Conservation (phyloP, 2,888 invertebrate genomes). For the Luperina testacea region DNA sequence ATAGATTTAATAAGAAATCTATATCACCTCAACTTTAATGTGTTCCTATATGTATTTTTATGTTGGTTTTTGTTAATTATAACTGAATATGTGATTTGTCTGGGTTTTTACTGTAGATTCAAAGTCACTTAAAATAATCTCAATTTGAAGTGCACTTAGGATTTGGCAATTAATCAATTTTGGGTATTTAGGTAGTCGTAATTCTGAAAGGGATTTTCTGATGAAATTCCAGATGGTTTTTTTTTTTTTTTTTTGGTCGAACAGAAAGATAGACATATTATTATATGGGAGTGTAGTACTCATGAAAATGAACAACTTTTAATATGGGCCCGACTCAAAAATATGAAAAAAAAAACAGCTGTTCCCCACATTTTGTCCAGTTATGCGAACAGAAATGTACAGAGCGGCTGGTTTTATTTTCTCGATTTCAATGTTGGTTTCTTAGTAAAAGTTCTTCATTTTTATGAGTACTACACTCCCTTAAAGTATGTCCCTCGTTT, state of each 20-base stretch:
- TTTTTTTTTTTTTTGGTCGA: not conserved
- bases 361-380: too few relatives aligned
- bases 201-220: not conserved
- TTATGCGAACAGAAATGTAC: too few relatives aligned
- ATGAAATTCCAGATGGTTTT: not conserved
- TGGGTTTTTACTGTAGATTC: constrained; percentile 41
- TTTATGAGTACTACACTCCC: too few relatives aligned
- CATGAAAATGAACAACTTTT: too few relatives aligned
- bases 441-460: too few relatives aligned
- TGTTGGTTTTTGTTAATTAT: constrained; percentile 10
- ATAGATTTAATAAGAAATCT: constrained; percentile 31
- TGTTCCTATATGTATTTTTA: not conserved
- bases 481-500: too few relatives aligned
- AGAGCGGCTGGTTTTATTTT: too few relatives aligned
- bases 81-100: not conserved
- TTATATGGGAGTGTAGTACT: too few relatives aligned
- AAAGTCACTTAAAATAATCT: not conserved
- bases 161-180: not conserved
- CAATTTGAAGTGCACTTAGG: not conserved
- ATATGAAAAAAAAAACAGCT: too few relatives aligned
- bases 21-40: not conserved
- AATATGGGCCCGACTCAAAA: too few relatives aligned
- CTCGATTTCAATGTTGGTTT: too few relatives aligned
- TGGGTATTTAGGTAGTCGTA: too few relatives aligned
- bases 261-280: not conserved